Conservation (phyloP, 2,113 vertebrate genomes). For the Lampris megalopsis region DNA sequence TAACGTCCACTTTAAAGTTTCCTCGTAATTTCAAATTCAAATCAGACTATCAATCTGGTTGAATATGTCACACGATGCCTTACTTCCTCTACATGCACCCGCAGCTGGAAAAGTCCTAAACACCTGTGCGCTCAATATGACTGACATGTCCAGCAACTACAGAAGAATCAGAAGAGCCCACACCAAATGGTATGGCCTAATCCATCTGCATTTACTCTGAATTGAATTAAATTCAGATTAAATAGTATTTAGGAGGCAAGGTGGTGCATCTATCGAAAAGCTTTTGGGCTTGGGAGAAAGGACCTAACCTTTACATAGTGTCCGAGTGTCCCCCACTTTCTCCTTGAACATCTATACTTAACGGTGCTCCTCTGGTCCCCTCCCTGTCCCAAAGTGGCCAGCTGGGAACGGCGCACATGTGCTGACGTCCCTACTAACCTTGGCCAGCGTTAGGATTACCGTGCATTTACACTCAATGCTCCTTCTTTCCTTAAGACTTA, state of each 20-base stretch:
- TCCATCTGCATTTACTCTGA: constrained; percentile 37
- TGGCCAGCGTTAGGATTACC: constrained; percentile 98
- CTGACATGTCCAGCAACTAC: not conserved
- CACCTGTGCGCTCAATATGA: not conserved
- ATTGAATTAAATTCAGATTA: not conserved
- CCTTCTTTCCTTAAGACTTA: constrained; percentile 99
- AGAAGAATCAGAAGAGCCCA: not conserved
- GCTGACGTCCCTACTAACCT: constrained; percentile 97
- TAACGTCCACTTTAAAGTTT: constrained; percentile 5
- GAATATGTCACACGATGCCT: constrained; percentile 13
- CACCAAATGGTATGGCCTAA: constrained; percentile 22
- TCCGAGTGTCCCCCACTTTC: constrained; percentile 64
- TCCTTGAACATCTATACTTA: constrained; percentile 78
- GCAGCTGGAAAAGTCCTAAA: not conserved
- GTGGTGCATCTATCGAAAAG: constrained; percentile 55
- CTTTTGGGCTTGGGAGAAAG: constrained; percentile 55
- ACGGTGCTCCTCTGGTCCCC: constrained; percentile 64
- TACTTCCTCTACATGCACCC: not conserved
- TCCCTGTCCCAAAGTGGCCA: constrained; percentile 75
- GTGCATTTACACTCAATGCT: constrained; percentile 98
- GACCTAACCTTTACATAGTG: constrained; percentile 68
- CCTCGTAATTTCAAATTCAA: constrained; percentile 31
- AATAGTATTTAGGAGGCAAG: constrained; percentile 65
- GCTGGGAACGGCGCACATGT: constrained; percentile 84
- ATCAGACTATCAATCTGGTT: constrained; percentile 27